A percentile compares a stretch with the other conserved stretches of the same genome.
Conservation (phyloP, 1,140 invertebrate species). For the Callitettix versicolor region DNA sequence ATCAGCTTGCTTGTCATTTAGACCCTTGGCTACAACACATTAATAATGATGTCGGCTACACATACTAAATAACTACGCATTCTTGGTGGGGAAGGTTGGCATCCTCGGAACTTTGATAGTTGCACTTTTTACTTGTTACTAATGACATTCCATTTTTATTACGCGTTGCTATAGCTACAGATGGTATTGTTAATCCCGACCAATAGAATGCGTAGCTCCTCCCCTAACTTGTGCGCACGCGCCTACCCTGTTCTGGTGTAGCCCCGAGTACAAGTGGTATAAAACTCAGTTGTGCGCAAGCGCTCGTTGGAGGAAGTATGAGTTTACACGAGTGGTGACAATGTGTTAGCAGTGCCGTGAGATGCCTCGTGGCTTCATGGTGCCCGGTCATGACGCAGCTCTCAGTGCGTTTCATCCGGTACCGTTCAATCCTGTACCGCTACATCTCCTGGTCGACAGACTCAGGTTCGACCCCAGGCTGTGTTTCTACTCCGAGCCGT, state of each 20-base stretch:
- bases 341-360: conserved; percentile 6
- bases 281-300: background rate
- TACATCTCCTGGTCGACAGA: conserved; percentile 3
- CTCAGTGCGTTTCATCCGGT: conserved; percentile 4
- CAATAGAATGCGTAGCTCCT: no score
- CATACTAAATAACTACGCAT: no score
- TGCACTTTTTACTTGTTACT: no score
- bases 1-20: no score
- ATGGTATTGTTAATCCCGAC: no score
- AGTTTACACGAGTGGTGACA: background rate
- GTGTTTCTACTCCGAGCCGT: conserved; percentile 11
- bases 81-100: no score
- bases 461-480: conserved; percentile 9
- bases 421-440: conserved; percentile 1
- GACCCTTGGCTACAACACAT: no score
- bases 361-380: conserved; percentile 13
- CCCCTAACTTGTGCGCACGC: background rate
- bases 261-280: background rate
- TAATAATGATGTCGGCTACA: no score
- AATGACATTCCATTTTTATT: no score
- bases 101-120: no score
- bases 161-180: no score
- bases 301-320: background rate
- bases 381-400: background rate
- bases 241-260: background rate